A percentile compares a stretch with the other conserved stretches of the same genome.
These are phyloP conservation scores for Phoenicopterus ruber DNA, from an alignment of 2,113 vertebrate species.

Conservation along the genomic window DNA sequence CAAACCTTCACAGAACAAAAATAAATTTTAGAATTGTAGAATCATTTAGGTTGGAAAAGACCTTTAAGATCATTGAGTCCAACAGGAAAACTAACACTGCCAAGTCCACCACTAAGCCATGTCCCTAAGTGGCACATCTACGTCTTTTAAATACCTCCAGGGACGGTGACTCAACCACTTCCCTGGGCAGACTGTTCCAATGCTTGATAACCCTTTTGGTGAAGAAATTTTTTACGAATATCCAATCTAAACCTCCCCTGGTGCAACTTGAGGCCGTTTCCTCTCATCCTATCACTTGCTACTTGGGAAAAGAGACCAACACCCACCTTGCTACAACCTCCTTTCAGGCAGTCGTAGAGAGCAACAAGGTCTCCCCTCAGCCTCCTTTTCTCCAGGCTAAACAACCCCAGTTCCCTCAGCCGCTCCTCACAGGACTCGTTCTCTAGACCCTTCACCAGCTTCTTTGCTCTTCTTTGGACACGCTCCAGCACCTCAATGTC, in stretches of 20 bases:
- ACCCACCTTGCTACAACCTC: neutral
- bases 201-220: rapidly evolving
- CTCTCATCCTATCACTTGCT: neutral
- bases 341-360: neutral
- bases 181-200: neutral
- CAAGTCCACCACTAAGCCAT: neutral
- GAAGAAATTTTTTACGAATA: neutral
- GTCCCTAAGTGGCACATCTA: neutral
- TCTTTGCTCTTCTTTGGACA: neutral
- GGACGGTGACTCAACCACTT: neutral
- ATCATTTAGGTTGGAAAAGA: neutral
- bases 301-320: rapidly evolving
- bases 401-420: rapidly evolving
- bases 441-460: neutral
- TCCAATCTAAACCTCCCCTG: neutral
- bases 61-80: rapidly evolving
- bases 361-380: rapidly evolving
- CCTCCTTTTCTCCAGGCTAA: neutral
- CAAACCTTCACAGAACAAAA: neutral
- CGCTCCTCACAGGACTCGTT: rapidly evolving
- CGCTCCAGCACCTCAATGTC: rapidly evolving
- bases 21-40: neutral
- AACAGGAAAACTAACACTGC: neutral
- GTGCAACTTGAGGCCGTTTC: neutral
- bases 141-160: neutral